phyloP scores from a whole-genome alignment of 2,113 vertebrate genomes.

The Ictalurus punctatus region DNA sequence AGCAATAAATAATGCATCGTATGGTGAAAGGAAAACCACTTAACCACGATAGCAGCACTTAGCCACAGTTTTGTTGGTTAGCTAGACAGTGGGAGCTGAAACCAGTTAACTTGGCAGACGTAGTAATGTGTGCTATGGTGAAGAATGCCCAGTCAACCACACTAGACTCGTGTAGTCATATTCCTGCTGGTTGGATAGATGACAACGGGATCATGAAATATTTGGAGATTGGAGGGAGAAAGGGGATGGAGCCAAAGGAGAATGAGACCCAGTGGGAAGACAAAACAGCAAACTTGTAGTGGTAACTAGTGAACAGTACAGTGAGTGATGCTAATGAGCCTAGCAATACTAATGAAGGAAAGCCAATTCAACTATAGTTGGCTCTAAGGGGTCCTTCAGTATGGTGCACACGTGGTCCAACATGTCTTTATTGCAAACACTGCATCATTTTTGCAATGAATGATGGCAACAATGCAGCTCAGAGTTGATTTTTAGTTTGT shows the following conservation, averaged over 20 bases:
- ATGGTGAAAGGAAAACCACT: neutral
- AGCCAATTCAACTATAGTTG: neutral
- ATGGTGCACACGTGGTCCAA: neutral
- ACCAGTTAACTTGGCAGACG: neutral
- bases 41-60: neutral
- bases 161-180: neutral
- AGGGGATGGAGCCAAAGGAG: neutral
- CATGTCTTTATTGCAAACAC: neutral
- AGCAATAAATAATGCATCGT: neutral
- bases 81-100: neutral
- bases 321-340: neutral
- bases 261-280: neutral
- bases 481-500: neutral
- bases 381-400: neutral
- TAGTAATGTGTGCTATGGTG: neutral
- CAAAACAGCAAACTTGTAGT: neutral
- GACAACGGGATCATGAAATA: neutral
- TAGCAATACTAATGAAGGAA: neutral
- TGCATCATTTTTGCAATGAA: neutral
- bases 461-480: neutral
- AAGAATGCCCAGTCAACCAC: neutral
- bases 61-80: neutral
- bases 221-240: neutral
- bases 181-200: neutral
- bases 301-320: neutral